A percentile compares a stretch with the other conserved stretches of the same genome.
phyloP scores from a whole-genome alignment of 2,113 vertebrate species.

The Isurus oxyrinchus region DNA sequence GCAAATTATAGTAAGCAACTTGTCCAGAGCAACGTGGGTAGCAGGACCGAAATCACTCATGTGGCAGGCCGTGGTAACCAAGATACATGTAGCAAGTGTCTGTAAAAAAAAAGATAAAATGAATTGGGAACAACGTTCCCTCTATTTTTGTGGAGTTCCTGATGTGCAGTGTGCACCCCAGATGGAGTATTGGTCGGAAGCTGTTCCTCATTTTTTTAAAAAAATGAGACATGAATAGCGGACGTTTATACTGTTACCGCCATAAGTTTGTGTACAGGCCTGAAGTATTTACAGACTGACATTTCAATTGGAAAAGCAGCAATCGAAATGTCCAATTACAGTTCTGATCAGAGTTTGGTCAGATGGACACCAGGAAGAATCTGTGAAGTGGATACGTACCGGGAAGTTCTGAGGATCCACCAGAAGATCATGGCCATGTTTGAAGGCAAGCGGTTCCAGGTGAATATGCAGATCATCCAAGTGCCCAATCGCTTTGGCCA shows the following conservation, averaged over 20 bases:
- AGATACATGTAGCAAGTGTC: constrained; percentile 78
- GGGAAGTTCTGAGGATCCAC: constrained; percentile 81
- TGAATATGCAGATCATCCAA: constrained; percentile 53
- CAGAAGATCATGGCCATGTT: constrained; percentile 71
- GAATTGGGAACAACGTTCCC: neutral
- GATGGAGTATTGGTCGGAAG: neutral
- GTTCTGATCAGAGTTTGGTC: neutral
- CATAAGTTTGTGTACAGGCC: neutral
- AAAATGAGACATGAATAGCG: neutral
- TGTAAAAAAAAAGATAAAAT: constrained; percentile 44
- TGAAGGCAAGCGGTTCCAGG: constrained; percentile 62
- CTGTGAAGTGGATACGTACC: constrained; percentile 49
- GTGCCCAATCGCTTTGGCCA: constrained; percentile 53
- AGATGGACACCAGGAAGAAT: neutral
- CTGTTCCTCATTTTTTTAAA: neutral
- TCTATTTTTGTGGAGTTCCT: no score
- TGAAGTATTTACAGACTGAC: neutral
- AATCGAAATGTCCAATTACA: neutral
- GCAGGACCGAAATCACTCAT: constrained; percentile 70
- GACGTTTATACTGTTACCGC: neutral
- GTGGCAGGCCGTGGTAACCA: constrained; percentile 66
- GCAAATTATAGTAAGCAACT: constrained; percentile 70
- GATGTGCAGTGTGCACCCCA: no score
- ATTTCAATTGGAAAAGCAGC: neutral
- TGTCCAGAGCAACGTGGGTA: constrained; percentile 77